Conservation (phyloP, 2,888 invertebrate species). For the Tryphoninae sp. region DNA sequence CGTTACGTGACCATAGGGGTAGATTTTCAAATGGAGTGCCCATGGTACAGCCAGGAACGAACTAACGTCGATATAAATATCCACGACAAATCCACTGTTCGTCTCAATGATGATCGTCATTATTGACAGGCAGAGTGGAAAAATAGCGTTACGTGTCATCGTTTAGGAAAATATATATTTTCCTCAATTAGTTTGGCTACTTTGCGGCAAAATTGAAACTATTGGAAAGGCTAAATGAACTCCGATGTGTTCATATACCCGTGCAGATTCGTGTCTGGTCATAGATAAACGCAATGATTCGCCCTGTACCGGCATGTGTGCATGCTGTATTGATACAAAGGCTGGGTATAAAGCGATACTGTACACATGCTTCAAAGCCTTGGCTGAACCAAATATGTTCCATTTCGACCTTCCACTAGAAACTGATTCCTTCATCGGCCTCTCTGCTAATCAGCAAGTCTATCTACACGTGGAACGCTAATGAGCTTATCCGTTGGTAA, state of each 20-base stretch:
- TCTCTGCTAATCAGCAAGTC: conserved; percentile 75
- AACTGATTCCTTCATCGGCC: conserved; percentile 74
- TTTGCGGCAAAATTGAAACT: no score
- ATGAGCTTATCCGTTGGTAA: conserved; percentile 35
- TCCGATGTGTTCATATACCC: conserved; percentile 8
- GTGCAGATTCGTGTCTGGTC: conserved; percentile 51
- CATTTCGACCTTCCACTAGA: conserved; percentile 52
- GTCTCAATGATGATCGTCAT: neutral
- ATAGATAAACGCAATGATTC: conserved; percentile 1
- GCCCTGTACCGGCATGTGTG: conserved; percentile 26
- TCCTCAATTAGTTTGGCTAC: no score
- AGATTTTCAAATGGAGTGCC: conserved; percentile 12
- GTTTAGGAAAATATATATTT: no score
- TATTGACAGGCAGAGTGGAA: neutral
- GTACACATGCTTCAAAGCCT: conserved; percentile 33
- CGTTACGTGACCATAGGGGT: neutral
- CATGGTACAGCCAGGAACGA: neutral
- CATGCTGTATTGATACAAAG: conserved; percentile 31
- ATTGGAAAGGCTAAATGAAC: no score
- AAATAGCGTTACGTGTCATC: no score
- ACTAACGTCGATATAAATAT: neutral
- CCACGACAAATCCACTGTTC: neutral
- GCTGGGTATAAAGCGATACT: conserved; percentile 31
- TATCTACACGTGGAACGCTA: conserved; percentile 67
- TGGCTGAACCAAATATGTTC: conserved; percentile 45